Conservation (phyloP, 2,888 invertebrate species). For the Latrodectus elegans region DNA sequence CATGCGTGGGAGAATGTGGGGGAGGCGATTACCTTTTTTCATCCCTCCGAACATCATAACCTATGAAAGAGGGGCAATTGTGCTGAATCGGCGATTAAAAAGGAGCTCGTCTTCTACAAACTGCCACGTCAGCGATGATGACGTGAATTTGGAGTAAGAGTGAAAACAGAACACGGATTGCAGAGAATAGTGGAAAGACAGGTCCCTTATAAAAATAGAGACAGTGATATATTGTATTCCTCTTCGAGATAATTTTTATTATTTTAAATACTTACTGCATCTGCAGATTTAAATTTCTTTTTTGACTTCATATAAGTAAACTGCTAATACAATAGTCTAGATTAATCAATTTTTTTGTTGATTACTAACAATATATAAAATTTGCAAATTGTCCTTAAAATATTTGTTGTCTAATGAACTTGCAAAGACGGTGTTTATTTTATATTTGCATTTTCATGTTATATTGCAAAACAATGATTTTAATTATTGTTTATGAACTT, state of each 20-base stretch:
- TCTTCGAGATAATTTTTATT: neutral
- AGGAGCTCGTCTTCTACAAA: conserved; percentile 20
- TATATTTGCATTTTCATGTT: too few species aligned
- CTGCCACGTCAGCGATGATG: conserved; percentile 33
- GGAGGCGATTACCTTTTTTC: neutral
- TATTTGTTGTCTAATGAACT: too few species aligned
- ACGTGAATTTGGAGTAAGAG: conserved; percentile 27
- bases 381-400: too few species aligned
- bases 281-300: too few species aligned
- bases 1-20: neutral
- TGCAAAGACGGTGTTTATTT: too few species aligned
- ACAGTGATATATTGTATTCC: neutral
- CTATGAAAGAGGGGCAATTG: conserved; percentile 14
- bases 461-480: too few species aligned
- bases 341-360: too few species aligned
- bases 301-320: too few species aligned
- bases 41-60: neutral
- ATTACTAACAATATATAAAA: too few species aligned
- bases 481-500: too few species aligned
- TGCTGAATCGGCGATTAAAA: conserved; percentile 58
- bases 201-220: conserved; percentile 8
- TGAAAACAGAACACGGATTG: conserved; percentile 19
- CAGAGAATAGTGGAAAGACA: neutral
- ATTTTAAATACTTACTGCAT: too few species aligned
- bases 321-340: too few species aligned